Base-by-base conservation (phyloP, 37 sponge, comb jelly and placozoan species). In the Oopsacas minuta region DNA sequence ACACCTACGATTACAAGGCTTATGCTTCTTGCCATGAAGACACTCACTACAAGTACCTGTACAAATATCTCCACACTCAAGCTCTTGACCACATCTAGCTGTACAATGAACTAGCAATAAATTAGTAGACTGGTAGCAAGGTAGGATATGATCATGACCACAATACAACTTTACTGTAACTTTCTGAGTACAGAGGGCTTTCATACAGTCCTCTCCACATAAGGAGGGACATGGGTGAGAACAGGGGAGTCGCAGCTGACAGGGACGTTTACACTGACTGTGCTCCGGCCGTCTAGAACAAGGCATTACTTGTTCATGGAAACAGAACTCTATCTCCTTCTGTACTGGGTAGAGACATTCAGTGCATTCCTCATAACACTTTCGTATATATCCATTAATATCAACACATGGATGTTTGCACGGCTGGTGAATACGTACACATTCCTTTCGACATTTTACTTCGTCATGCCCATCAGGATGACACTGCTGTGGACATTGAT, bases 391-490 rank as follows among this genome's bases (percentile, higher is more conserved):
- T 1, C 83, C 35, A 25, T 86, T 82, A 12, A 1, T 8, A 30
- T 0, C 8, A 7, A 39, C 51, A 0, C 87, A 86, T 36, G 37
- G 83, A 10, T 86, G 36, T 37, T 82, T 86, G 52, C 87, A 86
- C 17, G 7, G 52, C 22, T 84, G 23, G 37, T 39, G 52, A 34
- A 52, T 39, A 25, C 49, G 85, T n/a, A 30, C n/a, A 39, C 92
- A 94, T n/a, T 38, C 42, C 85, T 86, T 83, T 3, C 30, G 28
- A 84, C 95, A 94, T 49, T 75, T 86, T 12, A 53, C 91, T 0
- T 35, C 7, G n/a, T 38, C 36, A 52, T 94, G 95, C 34, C 91
- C 91, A n/a, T 42, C 36, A 0, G 89, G 86, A 87, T 94, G 95
- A 81, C 95, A 94, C 0, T 87, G 36, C 38, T 87, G 86, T 17